phyloP scores from a whole-genome alignment of 2,113 vertebrate genomes.

The Bucco capensis region DNA sequence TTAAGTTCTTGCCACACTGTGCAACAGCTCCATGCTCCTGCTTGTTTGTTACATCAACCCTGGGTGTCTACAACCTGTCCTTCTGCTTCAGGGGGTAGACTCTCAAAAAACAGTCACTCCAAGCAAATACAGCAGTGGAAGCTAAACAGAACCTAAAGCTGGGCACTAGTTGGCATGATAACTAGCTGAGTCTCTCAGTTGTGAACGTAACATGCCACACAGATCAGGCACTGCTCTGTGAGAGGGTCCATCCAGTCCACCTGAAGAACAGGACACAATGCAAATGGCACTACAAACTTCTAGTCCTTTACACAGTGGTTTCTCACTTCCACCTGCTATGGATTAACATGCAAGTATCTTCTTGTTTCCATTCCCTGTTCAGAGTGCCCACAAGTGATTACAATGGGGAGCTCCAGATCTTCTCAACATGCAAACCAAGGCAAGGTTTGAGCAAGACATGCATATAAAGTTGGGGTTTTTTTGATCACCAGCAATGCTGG shows the following conservation, averaged over 20 bases:
- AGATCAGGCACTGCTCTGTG: background rate
- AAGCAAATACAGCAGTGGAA: background rate
- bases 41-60: background rate
- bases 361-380: background rate
- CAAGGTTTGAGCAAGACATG: background rate
- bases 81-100: background rate
- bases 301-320: background rate
- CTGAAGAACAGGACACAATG: background rate
- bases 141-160: background rate
- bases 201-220: accelerated
- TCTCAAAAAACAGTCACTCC: background rate
- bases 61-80: background rate
- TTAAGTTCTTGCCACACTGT: background rate
- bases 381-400: background rate
- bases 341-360: background rate
- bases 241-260: background rate
- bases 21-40: background rate
- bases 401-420: background rate
- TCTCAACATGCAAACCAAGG: background rate
- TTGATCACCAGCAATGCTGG: background rate
- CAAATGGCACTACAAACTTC: background rate
- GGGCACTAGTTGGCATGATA: background rate
- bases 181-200: background rate
- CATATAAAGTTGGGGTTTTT: background rate
- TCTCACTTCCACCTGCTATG: background rate